phyloP scores from a whole-genome alignment of 35 echinoderm and acorn worm genomes.

The Ophiothrix spiculata region DNA sequence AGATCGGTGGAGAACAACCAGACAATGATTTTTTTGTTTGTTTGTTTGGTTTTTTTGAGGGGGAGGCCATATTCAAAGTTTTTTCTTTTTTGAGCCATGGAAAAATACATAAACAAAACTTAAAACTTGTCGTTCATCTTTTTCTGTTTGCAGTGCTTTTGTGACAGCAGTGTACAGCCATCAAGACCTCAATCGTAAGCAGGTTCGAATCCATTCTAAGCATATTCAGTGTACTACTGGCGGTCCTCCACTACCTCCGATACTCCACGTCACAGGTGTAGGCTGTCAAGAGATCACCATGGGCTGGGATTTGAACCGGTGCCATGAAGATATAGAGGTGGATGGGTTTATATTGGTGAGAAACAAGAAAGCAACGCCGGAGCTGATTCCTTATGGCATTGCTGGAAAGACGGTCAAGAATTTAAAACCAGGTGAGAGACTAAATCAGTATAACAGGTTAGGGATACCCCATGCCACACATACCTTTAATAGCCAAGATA shows the following conservation, averaged over 20 bases:
- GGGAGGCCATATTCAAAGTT: no score
- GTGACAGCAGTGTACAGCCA: slow-evolving; percentile 44
- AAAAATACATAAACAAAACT: no score
- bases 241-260: slow-evolving; percentile 46
- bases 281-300: slow-evolving; percentile 49
- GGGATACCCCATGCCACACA: no score
- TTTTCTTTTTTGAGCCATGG: no score
- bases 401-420: slow-evolving; percentile 61
- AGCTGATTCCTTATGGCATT: slow-evolving; percentile 30
- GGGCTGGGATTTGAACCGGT: slow-evolving; percentile 40
- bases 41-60: no score
- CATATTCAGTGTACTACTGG: slow-evolving; percentile 34
- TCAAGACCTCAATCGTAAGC: slow-evolving; percentile 15
- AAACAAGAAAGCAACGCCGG: slow-evolving; percentile 32
- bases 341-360: slow-evolving; percentile 43
- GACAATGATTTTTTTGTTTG: no score
- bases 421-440: slow-evolving; percentile 64
- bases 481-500: no score
- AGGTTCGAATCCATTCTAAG: slow-evolving; percentile 25
- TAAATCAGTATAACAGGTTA: no score
- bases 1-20: no score
- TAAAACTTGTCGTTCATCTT: no score
- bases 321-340: slow-evolving; percentile 63
- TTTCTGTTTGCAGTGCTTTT: slow-evolving; percentile 23
- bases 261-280: slow-evolving; percentile 25